Conservation (phyloP, 2,797 vertebrate genomes). For the Oryzias sinensis region DNA sequence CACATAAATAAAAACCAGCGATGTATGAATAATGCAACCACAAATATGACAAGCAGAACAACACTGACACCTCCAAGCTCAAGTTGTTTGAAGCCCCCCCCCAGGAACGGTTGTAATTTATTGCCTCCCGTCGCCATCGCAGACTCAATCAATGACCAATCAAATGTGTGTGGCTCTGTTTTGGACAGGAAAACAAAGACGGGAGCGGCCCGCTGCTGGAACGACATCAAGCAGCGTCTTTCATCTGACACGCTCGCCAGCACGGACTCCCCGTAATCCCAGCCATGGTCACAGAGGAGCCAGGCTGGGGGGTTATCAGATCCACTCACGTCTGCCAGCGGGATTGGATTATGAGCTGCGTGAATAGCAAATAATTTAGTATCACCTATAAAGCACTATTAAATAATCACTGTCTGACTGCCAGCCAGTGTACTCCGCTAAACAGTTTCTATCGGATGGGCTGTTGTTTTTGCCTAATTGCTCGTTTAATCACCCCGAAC, state of each 20-base stretch:
- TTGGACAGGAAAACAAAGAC: constrained; percentile 67
- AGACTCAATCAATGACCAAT: constrained; percentile 80
- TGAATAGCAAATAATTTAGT: constrained; percentile 16
- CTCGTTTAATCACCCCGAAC: constrained; percentile 17
- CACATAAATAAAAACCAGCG: constrained; percentile 66
- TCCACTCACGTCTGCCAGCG: constrained; percentile 22
- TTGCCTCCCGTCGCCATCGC: constrained; percentile 54
- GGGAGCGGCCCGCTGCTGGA: constrained; percentile 53
- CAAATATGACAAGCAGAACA: constrained; percentile 39
- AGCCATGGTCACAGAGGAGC: constrained; percentile 35
- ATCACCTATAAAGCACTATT: neutral
- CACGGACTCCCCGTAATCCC: constrained; percentile 18
- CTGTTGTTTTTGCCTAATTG: constrained; percentile 16
- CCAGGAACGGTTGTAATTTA: constrained; percentile 62
- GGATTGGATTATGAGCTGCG: constrained; percentile 27
- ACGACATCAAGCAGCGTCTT: constrained; percentile 33
- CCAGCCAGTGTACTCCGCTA: neutral
- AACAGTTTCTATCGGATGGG: neutral
- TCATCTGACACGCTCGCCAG: neutral
- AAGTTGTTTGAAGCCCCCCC: constrained; percentile 29
- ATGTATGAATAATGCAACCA: constrained; percentile 61
- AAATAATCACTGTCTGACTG: neutral
- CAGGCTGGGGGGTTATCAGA: constrained; percentile 6
- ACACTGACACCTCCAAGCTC: constrained; percentile 18
- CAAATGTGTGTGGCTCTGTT: constrained; percentile 55